Evolutionary conservation across 2,113 vertebrate species (phyloP).

Genomic region (Elaphurus davidianus): DNA sequence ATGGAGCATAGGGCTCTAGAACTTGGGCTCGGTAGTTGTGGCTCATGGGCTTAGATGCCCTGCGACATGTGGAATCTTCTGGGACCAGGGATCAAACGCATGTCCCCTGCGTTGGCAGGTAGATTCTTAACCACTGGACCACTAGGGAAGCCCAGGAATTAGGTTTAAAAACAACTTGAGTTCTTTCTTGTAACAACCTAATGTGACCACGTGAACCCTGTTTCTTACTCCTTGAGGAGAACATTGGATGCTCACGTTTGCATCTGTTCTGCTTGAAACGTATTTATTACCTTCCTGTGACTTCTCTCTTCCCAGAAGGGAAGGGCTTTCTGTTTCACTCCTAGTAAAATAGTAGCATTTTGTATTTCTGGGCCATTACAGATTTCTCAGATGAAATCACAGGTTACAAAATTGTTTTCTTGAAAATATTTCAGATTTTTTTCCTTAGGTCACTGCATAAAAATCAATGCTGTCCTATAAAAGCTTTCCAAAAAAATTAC

Average conservation of each 20-base stretch:
- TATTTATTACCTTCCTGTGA: not conserved
- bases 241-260: not conserved
- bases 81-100: not conserved
- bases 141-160: not conserved
- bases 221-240: not conserved
- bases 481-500: not conserved
- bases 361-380: not conserved
- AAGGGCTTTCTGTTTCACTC: conserved; percentile 9
- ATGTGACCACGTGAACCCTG: not conserved
- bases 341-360: not conserved
- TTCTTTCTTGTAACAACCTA: not conserved
- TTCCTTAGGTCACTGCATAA: not conserved
- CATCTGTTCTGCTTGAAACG: not conserved
- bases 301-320: conserved; percentile 2
- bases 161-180: not conserved
- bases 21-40: not conserved
- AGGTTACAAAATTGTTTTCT: not conserved
- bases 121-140: not conserved
- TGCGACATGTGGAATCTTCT: not conserved
- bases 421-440: not conserved
- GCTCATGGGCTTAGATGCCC: not conserved
- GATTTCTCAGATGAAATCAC: conserved; percentile 2
- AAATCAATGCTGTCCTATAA: not conserved
- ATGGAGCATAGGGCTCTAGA: not conserved
- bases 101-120: not conserved